A percentile compares a stretch with the other conserved stretches of the same genome.
Evolutionary conservation across 2,113 vertebrate species (phyloP).

Genomic region (Crotalus horridus): DNA sequence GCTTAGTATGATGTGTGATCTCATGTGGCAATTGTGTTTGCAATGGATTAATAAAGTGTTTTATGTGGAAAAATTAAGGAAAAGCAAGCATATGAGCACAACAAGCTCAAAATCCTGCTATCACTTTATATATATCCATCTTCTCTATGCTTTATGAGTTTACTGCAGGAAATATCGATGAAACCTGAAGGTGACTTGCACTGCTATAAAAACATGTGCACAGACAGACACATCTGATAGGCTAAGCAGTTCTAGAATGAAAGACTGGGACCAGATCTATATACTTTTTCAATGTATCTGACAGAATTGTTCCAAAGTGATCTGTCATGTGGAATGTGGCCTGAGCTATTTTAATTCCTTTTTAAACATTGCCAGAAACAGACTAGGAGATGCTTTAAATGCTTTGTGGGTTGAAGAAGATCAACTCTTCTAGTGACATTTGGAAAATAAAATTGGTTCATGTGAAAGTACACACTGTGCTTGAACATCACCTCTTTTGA

Average conservation of each 20-base stretch:
- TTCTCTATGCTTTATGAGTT: background rate
- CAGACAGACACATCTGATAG: background rate
- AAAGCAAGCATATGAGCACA: background rate
- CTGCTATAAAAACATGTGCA: background rate
- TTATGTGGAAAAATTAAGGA: background rate
- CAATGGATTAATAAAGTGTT: background rate
- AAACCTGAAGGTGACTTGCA: background rate
- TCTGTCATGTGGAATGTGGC: conserved; percentile 58
- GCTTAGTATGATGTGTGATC: background rate
- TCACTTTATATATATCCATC: background rate
- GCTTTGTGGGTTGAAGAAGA: conserved; percentile 5
- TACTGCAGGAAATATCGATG: background rate
- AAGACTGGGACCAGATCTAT: background rate
- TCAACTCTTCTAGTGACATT: background rate
- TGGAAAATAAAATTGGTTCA: conserved; percentile 20
- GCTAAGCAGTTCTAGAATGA: background rate
- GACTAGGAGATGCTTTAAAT: background rate
- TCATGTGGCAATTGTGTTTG: background rate
- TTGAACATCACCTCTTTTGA: background rate
- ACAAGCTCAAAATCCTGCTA: background rate
- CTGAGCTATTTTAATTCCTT: conserved; percentile 44
- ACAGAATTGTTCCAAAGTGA: conserved; percentile 41
- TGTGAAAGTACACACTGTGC: background rate
- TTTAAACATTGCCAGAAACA: conserved; percentile 45
- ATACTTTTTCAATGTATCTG: background rate